Evolutionary conservation across 2,113 vertebrate species (phyloP).

Genomic region (Carollia perspicillata): DNA sequence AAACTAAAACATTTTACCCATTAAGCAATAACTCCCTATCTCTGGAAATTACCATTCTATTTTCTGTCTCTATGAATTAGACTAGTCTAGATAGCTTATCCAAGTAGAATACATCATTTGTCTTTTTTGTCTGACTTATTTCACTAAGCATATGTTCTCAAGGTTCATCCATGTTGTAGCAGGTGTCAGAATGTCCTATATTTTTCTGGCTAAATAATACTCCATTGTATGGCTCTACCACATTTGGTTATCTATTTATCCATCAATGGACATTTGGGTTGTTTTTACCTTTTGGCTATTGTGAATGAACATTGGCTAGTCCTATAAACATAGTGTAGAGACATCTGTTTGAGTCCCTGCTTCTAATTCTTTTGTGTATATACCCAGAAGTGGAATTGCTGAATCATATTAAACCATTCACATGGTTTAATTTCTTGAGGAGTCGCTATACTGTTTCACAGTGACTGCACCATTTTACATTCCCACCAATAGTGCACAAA

Average conservation of each 20-base stretch:
- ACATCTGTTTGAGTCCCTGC: not conserved
- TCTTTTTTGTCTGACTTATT: not conserved
- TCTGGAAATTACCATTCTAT: not conserved
- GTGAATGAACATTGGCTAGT: not conserved
- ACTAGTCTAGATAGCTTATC: not conserved
- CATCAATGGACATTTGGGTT: not conserved
- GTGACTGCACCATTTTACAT: not conserved
- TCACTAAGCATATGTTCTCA: not conserved
- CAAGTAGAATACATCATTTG: not conserved
- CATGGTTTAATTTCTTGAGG: not conserved
- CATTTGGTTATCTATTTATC: not conserved
- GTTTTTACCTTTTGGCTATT: not conserved
- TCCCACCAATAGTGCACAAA: not conserved
- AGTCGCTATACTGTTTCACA: not conserved
- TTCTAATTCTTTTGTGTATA: not conserved
- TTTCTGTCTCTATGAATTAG: not conserved
- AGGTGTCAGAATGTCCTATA: not conserved
- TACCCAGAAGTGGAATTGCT: not conserved
- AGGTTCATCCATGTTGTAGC: not conserved
- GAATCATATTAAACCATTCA: not conserved
- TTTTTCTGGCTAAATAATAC: not conserved
- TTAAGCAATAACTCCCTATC: not conserved
- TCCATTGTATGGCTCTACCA: not conserved
- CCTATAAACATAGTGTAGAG: not conserved
- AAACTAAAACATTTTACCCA: not conserved